phyloP scores from a whole-genome alignment of 1,140 invertebrate species.

The Prorops nasuta region DNA sequence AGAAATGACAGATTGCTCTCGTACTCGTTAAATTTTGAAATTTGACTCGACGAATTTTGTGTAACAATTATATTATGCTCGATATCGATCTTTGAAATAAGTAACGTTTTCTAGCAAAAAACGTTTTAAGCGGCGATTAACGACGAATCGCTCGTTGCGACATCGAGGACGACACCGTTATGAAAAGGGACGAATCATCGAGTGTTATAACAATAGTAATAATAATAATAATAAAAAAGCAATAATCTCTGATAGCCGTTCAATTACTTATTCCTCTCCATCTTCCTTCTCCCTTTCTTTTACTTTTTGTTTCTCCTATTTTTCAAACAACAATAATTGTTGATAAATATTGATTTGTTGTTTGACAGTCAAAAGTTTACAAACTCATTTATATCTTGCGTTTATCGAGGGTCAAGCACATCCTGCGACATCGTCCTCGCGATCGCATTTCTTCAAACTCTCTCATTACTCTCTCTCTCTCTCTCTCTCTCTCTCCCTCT shows the following conservation, averaged over 20 bases:
- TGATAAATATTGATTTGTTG: no score
- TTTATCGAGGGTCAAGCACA: slow-evolving; percentile 11
- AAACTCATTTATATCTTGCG: slow-evolving; percentile 18
- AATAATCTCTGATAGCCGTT: no score
- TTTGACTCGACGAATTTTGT: slow-evolving; percentile 28
- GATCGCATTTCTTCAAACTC: no score
- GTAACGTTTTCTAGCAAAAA: slow-evolving; percentile 20
- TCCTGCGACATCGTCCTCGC: slow-evolving; percentile 19
- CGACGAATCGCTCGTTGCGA: neutral
- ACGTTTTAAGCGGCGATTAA: slow-evolving; percentile 6
- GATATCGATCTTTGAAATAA: slow-evolving; percentile 32
- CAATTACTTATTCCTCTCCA: no score
- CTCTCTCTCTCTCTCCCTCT: neutral
- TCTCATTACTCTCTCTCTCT: neutral
- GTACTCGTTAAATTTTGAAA: slow-evolving; percentile 22
- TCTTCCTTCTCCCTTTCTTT: no score
- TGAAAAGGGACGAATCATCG: slow-evolving; percentile 6
- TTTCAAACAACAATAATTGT: no score
- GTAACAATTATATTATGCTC: slow-evolving; percentile 38
- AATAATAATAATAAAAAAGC: no score
- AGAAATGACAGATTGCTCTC: slow-evolving; percentile 20
- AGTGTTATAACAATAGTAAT: slow-evolving; percentile 14
- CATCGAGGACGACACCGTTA: slow-evolving; percentile 13
- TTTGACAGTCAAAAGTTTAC: no score
- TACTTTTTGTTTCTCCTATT: no score